Conservation (phyloP, 2,797 vertebrate species). For the Thripadectes ignobilis region DNA sequence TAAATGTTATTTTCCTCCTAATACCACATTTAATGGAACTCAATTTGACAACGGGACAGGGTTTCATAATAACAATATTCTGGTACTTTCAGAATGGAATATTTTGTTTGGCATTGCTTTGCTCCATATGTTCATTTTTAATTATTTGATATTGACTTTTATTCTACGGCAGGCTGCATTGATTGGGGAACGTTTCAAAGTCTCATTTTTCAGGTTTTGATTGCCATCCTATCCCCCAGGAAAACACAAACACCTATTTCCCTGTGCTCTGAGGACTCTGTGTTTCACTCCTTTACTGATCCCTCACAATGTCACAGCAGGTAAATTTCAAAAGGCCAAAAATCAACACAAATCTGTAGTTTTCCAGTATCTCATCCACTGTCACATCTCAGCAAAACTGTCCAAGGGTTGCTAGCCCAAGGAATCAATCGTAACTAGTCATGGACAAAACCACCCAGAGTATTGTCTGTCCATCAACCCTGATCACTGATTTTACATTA, state of each 20-base stretch:
- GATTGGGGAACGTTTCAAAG: neutral
- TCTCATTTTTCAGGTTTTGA: neutral
- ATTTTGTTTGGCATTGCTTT: neutral
- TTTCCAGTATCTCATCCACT: neutral
- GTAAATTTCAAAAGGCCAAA: neutral
- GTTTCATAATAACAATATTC: rapidly evolving
- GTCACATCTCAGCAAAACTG: neutral
- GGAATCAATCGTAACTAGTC: neutral
- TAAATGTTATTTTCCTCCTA: neutral
- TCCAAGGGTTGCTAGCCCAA: neutral
- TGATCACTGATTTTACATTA: neutral
- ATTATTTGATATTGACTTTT: neutral
- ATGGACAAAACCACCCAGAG: neutral
- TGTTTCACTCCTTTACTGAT: rapidly evolving
- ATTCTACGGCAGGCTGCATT: neutral
- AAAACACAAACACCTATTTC: neutral
- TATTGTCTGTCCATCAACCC: neutral
- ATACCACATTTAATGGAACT: neutral
- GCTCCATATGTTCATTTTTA: neutral
- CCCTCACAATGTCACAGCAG: neutral
- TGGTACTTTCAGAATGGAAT: neutral
- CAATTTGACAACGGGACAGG: neutral
- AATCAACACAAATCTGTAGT: neutral
- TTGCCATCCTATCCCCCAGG: neutral
- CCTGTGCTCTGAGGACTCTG: rapidly evolving